Base-by-base conservation (phyloP, 2,888 invertebrate genomes). In the Drosophila quinaria region DNA sequence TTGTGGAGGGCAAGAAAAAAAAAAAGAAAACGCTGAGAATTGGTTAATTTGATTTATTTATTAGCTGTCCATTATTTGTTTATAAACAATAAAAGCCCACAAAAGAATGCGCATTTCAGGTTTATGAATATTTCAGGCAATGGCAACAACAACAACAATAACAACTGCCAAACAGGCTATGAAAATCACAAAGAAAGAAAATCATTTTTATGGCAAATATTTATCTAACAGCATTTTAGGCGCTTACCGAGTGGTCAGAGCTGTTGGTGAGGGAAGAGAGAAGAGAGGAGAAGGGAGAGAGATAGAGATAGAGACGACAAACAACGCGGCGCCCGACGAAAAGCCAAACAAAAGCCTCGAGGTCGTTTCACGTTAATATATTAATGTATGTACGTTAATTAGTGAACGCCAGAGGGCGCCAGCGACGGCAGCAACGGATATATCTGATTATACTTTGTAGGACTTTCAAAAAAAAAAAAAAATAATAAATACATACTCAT, bases 321-420 rank as follows among this genome's bases (percentile, higher is more conserved):
- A 46, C 35, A 46, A 41, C 31, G 37, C 54, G 49, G 44, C 31
- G 37, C 54, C 54, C 63, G 60, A 59, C 65, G 25, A 78, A 84
- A 84, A 81, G 75, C 70, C 81, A 87, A 87, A 87, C 83, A 84
- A 87, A 83, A 71, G 85, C 87, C 70, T 80, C 85, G 84, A 82
- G 84, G 84, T 80, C 82, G 78, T 73, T 77, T 72, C 80, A 85
- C 80, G 85, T 80, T 80, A 82, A 87, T 82, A 85, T 82, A 81
- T 84, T 87, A 82, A 87, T 87, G 82, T 85, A 87, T 84, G 85
- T 85, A 80, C 82, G 66, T 87, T 87, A 84, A 84, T 84, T 87
- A 87, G 78, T 79, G 74, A 41, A 63, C 71, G 70, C 69, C 64
- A 50, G 58, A 66, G 78, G 77, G 64, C 25, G 25, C 25, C 25